Conservation (phyloP, 92 coral and sea anemone genomes). For the Muricea muricata region DNA sequence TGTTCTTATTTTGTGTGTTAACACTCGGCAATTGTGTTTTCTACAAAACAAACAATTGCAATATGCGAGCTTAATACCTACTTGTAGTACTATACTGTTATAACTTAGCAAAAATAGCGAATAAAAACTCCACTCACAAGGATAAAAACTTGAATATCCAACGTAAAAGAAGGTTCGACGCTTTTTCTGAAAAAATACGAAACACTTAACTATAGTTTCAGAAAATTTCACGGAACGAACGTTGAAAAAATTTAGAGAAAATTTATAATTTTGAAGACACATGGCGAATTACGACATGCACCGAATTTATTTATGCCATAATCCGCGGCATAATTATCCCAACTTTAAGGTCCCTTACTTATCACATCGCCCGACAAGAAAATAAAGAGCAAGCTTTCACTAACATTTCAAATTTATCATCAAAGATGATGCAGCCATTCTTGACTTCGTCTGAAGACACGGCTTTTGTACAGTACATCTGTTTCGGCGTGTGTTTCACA, state of each 20-base stretch:
- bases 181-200: slow-evolving; percentile 66
- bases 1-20: slow-evolving; percentile 5
- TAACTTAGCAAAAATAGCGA: background rate
- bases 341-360: no score
- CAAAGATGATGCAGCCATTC: slow-evolving; percentile 77
- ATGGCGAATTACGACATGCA: no score
- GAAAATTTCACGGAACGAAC: no score
- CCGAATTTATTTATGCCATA: no score
- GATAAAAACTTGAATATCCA: slow-evolving; percentile 76
- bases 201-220: no score
- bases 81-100: background rate
- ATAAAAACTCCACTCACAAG: slow-evolving; percentile 65
- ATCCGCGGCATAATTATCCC: no score
- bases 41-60: no score
- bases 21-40: slow-evolving; percentile 9
- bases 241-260: no score
- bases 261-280: no score
- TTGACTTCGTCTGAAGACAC: slow-evolving; percentile 84
- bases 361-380: no score
- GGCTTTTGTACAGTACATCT: slow-evolving; percentile 82
- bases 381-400: no score
- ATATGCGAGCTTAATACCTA: no score
- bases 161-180: slow-evolving; percentile 77
- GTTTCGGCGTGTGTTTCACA: slow-evolving; percentile 82
- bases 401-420: slow-evolving; percentile 91